These are phyloP conservation scores for Diorhabda elongata DNA, from an alignment of 1,140 invertebrate species.

Conservation along the genomic window DNA sequence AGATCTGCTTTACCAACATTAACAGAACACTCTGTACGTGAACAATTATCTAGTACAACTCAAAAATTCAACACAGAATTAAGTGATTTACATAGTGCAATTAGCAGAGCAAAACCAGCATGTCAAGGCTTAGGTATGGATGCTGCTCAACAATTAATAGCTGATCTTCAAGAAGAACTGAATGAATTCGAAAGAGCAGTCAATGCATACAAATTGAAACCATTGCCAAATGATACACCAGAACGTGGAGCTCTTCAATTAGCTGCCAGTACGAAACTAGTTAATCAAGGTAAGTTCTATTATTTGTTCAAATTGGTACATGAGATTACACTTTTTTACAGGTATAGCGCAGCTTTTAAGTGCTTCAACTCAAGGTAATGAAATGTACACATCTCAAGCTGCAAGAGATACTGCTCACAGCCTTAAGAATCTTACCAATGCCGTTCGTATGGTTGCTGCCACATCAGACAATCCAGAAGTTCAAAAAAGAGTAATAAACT, in stretches of 20 bases:
- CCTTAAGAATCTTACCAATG: conserved; percentile 61
- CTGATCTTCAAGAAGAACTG: conserved; percentile 75
- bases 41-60: conserved; percentile 61
- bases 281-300: conserved; percentile 51
- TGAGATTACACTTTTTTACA: conserved; percentile 3
- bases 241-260: conserved; percentile 73
- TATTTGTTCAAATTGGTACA: no score
- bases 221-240: conserved; percentile 81
- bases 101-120: conserved; percentile 79
- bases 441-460: conserved; percentile 67
- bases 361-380: conserved; percentile 79
- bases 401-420: conserved; percentile 75
- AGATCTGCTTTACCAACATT: conserved; percentile 79
- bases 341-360: conserved; percentile 78
- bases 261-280: conserved; percentile 61
- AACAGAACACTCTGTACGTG: conserved; percentile 60
- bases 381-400: conserved; percentile 77
- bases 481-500: conserved; percentile 63
- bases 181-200: conserved; percentile 75
- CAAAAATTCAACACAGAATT: conserved; percentile 73
- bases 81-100: conserved; percentile 70
- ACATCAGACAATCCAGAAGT: conserved; percentile 60
- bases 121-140: conserved; percentile 84
- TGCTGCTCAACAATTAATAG: conserved; percentile 77
- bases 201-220: conserved; percentile 63